phyloP scores from a whole-genome alignment of 2,113 vertebrate genomes.

The Ailuropoda melanoleuca region DNA sequence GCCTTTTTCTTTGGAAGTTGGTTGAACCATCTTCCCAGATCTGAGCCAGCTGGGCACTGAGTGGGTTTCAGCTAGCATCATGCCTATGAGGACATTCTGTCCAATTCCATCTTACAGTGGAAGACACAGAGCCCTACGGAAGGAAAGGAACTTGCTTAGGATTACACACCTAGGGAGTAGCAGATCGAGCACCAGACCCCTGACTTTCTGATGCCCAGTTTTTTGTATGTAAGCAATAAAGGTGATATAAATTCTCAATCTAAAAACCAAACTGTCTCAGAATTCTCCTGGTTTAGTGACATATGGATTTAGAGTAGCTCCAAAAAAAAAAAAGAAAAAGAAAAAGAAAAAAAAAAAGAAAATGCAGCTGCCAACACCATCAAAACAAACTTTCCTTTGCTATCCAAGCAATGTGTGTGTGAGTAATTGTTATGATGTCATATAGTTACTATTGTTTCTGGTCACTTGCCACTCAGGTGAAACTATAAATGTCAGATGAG shows the following conservation, averaged over 20 bases:
- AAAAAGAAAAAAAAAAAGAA: not conserved
- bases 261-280: not conserved
- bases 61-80: not conserved
- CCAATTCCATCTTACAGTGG: not conserved
- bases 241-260: not conserved
- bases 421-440: not conserved
- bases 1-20: not conserved
- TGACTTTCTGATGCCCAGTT: not conserved
- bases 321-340: no score
- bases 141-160: not conserved
- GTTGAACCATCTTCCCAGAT: not conserved
- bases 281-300: not conserved
- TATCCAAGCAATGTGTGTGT: not conserved
- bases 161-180: not conserved
- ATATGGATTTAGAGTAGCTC: not conserved
- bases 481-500: not conserved
- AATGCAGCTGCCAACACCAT: not conserved
- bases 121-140: not conserved
- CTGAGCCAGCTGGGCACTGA: not conserved
- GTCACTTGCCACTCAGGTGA: slow-evolving; percentile 19
- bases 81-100: not conserved
- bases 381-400: not conserved
- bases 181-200: not conserved
- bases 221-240: not conserved
- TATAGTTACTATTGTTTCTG: slow-evolving; percentile 27